Percentiles rank a stretch among this genome's conserved stretches.
Conservation (phyloP, 2,797 vertebrate species). For the Rhincodon typus region DNA sequence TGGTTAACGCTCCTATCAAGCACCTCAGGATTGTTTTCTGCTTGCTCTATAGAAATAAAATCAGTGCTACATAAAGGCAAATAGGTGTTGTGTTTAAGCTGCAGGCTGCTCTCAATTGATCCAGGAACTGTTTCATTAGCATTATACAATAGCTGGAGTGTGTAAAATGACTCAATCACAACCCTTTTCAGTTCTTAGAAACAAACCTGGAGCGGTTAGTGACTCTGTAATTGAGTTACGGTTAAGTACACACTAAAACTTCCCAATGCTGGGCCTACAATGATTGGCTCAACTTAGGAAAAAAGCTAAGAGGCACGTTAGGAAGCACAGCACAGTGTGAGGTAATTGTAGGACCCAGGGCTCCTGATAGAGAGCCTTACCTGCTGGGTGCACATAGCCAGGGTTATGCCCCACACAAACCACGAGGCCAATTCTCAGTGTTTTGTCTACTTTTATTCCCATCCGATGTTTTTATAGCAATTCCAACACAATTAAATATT, state of each 20-base stretch:
- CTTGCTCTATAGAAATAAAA: no score
- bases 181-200: not conserved
- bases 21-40: not conserved
- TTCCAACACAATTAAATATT: no score
- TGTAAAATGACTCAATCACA: not conserved
- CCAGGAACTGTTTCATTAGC: not conserved
- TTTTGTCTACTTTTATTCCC: no score
- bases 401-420: no score
- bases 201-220: not conserved
- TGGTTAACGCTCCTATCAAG: not conserved
- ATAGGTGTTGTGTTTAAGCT: not conserved
- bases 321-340: no score
- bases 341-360: not conserved
- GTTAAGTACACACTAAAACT: not conserved
- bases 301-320: no score
- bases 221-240: not conserved
- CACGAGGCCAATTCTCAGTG: no score
- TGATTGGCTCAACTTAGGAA: slow-evolving; percentile 6
- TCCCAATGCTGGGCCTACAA: not conserved
- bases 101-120: not conserved
- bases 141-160: not conserved
- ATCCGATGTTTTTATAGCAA: no score
- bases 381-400: not conserved
- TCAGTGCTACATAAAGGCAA: no score
- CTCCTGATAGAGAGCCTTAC: not conserved